These are phyloP conservation scores for Drosophila punjabiensis DNA, from an alignment of 1,140 invertebrate genomes.

Conservation along the genomic window DNA sequence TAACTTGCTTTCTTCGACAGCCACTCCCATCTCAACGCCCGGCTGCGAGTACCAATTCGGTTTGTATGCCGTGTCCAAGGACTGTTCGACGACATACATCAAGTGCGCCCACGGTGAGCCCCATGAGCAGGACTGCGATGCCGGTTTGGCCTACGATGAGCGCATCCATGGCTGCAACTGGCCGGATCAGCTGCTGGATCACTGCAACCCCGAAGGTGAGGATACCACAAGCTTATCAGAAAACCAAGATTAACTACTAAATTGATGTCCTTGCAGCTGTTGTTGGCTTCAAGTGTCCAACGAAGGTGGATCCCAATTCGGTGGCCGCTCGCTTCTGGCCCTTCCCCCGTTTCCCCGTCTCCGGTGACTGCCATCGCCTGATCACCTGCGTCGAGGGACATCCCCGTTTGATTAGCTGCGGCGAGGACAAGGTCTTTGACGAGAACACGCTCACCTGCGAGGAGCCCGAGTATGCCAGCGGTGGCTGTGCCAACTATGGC, in stretches of 20 bases:
- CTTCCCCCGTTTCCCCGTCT: slow-evolving; percentile 94
- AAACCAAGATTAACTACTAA: background rate
- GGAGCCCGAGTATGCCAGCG: slow-evolving; percentile 86
- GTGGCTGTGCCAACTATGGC: slow-evolving; percentile 76
- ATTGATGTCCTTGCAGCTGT: slow-evolving; percentile 86
- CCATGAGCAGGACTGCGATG: slow-evolving; percentile 91
- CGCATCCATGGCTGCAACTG: slow-evolving; percentile 96
- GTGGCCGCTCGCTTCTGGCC: slow-evolving; percentile 95
- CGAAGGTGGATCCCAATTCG: slow-evolving; percentile 91
- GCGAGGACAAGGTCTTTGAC: slow-evolving; percentile 94
- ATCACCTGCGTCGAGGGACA: slow-evolving; percentile 95
- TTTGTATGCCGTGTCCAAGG: slow-evolving; percentile 91
- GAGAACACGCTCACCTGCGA: slow-evolving; percentile 93
- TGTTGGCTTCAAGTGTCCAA: slow-evolving; percentile 93
- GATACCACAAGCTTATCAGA: background rate
- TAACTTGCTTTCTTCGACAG: slow-evolving; percentile 85
- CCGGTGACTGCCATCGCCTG: slow-evolving; percentile 92
- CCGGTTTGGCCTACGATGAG: slow-evolving; percentile 95
- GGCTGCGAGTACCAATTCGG: slow-evolving; percentile 96
- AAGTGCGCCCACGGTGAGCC: slow-evolving; percentile 94
- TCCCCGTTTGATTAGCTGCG: slow-evolving; percentile 94
- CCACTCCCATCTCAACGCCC: slow-evolving; percentile 91
- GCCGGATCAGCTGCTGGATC: slow-evolving; percentile 94
- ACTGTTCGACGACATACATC: slow-evolving; percentile 94
- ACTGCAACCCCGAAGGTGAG: slow-evolving; percentile 94